Percentiles rank a stretch among this genome's conserved stretches.
Evolutionary conservation across 2,113 vertebrate genomes (phyloP).

Genomic region (Osmerus eperlanus): DNA sequence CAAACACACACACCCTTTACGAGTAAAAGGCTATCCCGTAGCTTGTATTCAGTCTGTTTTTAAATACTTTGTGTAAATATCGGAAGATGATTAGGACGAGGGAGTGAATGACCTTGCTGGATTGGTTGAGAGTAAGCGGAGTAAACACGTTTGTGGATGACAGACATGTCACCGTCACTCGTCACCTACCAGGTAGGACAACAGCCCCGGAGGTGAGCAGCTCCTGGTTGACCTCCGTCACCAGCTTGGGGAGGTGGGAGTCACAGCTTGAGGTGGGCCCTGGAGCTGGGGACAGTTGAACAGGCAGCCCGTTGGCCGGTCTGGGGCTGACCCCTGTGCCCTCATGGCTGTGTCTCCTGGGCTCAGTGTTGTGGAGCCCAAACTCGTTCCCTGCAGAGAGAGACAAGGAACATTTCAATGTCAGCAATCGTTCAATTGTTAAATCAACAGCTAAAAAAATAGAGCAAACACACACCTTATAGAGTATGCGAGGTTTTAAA

Average conservation of each 20-base stretch:
- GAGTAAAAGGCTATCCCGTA: background rate
- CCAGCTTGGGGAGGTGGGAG: slow-evolving; percentile 47
- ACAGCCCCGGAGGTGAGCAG: slow-evolving; percentile 74
- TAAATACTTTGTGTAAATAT: background rate
- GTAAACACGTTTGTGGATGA: background rate
- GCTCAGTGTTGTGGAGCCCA: slow-evolving; percentile 22
- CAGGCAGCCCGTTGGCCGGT: slow-evolving; percentile 33
- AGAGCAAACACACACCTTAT: background rate
- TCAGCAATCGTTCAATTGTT: no score
- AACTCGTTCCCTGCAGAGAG: slow-evolving; percentile 45
- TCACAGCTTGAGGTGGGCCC: slow-evolving; percentile 27
- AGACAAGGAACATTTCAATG: background rate
- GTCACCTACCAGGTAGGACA: slow-evolving; percentile 70
- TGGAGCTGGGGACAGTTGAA: slow-evolving; percentile 16
- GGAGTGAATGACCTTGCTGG: background rate
- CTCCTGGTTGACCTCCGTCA: slow-evolving; percentile 69
- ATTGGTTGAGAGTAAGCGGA: background rate
- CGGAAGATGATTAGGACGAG: background rate
- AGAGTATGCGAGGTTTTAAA: background rate
- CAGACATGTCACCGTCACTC: background rate
- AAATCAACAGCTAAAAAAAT: background rate
- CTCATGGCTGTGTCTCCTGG: slow-evolving; percentile 39
- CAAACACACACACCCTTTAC: background rate
- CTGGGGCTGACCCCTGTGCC: slow-evolving; percentile 49
- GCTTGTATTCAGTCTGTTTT: background rate